Conservation (phyloP, 2,113 vertebrate genomes). For the Cyprinus carpio region DNA sequence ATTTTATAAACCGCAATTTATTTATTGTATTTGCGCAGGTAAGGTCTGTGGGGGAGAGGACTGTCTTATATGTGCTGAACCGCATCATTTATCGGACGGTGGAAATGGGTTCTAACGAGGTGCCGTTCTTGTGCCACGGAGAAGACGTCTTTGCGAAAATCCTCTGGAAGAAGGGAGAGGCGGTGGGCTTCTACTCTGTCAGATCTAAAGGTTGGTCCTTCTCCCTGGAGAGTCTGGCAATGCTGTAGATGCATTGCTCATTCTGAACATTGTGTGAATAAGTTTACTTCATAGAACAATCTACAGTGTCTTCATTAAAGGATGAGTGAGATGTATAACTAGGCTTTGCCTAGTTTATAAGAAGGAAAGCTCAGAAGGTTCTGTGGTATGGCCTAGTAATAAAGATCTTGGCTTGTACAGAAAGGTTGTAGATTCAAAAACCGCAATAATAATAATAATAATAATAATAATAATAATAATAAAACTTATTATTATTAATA, state of each 20-base stretch:
- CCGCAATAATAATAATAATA: too few species aligned
- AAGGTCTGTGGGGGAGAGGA: constrained; percentile 76
- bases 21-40: constrained; percentile 13
- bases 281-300: neutral
- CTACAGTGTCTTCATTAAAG: neutral
- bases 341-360: neutral
- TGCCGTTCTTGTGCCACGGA: constrained; percentile 87
- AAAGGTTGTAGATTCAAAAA: neutral
- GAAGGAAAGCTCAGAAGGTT: neutral
- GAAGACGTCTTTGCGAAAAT: constrained; percentile 85
- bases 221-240: neutral
- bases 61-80: constrained; percentile 90
- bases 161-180: constrained; percentile 87
- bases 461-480: too few species aligned
- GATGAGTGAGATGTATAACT: neutral
- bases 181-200: constrained; percentile 91
- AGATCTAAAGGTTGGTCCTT: constrained; percentile 80
- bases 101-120: constrained; percentile 82
- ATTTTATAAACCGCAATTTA: neutral
- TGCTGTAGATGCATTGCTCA: neutral
- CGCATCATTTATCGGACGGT: constrained; percentile 85
- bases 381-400: neutral
- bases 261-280: neutral
- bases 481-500: neutral
- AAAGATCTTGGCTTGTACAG: neutral